A percentile compares a stretch with the other conserved stretches of the same genome.
Conservation (phyloP, 2,113 vertebrate species). For the Eidolon helvum region DNA sequence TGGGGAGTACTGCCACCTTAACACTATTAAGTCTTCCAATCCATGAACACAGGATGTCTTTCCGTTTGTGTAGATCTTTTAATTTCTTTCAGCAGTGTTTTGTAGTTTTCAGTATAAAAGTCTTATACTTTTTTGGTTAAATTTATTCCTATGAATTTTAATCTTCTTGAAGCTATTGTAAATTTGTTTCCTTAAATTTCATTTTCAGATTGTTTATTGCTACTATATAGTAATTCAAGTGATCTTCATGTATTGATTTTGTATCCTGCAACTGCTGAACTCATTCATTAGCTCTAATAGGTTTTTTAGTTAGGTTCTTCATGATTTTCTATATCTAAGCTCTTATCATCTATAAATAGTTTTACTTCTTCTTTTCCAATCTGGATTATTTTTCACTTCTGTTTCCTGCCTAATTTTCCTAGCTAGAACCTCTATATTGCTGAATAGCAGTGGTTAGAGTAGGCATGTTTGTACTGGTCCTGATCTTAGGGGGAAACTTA, state of each 20-base stretch:
- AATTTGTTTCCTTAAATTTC: conserved; percentile 4
- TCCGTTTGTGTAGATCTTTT: not conserved
- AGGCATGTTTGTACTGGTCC: not conserved
- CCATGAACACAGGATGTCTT: not conserved
- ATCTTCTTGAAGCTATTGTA: not conserved
- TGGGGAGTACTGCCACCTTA: not conserved
- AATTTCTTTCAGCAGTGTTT: not conserved
- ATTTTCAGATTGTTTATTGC: not conserved
- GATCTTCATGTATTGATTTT: not conserved
- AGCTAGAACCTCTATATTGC: not conserved
- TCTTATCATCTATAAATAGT: not conserved
- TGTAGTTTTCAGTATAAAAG: not conserved
- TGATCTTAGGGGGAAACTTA: not conserved
- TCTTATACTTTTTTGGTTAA: not conserved
- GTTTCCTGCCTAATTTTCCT: not conserved
- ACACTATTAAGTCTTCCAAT: not conserved
- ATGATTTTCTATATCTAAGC: not conserved
- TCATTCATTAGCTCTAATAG: not conserved
- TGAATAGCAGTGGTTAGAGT: not conserved
- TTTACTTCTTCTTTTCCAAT: not conserved
- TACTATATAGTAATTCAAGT: not conserved
- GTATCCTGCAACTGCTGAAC: not conserved
- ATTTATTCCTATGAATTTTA: not conserved
- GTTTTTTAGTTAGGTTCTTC: not conserved
- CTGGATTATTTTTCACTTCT: not conserved